Evolutionary conservation across 2,113 vertebrate genomes (phyloP).

Genomic region (Anolis carolinensis): DNA sequence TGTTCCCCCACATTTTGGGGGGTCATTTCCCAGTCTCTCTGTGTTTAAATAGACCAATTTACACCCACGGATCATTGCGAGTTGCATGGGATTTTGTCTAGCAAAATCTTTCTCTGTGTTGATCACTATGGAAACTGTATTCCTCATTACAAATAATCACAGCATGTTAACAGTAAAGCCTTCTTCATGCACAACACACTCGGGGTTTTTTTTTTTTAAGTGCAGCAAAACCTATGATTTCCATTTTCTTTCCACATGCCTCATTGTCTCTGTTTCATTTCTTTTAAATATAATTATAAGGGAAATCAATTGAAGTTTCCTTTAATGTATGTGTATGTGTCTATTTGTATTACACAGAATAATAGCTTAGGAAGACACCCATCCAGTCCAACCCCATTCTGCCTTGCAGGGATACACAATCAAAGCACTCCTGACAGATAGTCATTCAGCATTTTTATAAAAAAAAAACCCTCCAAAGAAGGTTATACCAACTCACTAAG

Average conservation of each 20-base stretch:
- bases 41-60: conserved; percentile 23
- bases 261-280: not conserved
- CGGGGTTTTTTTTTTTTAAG: not conserved
- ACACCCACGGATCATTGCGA: not conserved
- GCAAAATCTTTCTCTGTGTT: conserved; percentile 32
- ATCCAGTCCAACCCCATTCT: too few species aligned
- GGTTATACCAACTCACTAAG: too few species aligned
- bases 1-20: not conserved
- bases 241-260: not conserved
- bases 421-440: too few species aligned
- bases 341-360: too few species aligned
- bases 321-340: too few species aligned
- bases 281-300: not conserved
- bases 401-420: too few species aligned
- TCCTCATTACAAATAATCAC: conserved; percentile 21
- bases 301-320: not conserved
- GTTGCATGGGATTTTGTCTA: not conserved
- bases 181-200: not conserved
- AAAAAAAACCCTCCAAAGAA: too few species aligned
- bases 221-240: not conserved
- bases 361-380: too few species aligned
- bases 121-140: conserved; percentile 18
- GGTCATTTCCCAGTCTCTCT: not conserved
- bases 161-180: not conserved
- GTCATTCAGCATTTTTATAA: too few species aligned